A percentile compares a stretch with the other conserved stretches of the same genome.
phyloP scores from a whole-genome alignment of 2,888 invertebrate genomes.

The Mythimna vitellina region DNA sequence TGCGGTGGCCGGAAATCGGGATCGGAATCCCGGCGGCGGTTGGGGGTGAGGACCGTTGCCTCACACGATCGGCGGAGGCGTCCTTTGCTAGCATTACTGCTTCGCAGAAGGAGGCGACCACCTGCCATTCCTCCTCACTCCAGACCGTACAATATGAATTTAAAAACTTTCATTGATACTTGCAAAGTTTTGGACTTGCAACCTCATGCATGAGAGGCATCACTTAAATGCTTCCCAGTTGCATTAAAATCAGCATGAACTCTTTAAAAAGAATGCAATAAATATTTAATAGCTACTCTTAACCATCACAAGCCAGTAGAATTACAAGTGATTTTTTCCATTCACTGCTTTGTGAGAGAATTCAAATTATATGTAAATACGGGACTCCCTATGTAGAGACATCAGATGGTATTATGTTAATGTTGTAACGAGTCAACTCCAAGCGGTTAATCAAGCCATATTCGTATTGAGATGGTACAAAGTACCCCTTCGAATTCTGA shows the following conservation, averaged over 20 bases:
- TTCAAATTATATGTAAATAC: constrained; percentile 83
- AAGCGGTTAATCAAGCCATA: constrained; percentile 63
- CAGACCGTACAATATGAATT: no score
- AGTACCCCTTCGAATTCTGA: constrained; percentile 45
- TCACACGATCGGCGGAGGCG: no score
- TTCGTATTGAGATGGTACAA: constrained; percentile 57
- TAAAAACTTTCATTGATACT: no score
- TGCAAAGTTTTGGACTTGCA: no score
- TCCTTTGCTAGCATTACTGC: no score
- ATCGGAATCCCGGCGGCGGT: no score
- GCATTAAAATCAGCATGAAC: constrained; percentile 45
- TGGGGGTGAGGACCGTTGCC: no score
- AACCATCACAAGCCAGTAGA: constrained; percentile 59
- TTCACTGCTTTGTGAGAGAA: constrained; percentile 69
- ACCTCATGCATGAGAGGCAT: no score
- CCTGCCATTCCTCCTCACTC: no score
- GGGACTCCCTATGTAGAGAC: constrained; percentile 72
- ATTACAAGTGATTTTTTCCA: constrained; percentile 57
- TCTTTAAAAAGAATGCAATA: constrained; percentile 53
- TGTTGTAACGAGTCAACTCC: constrained; percentile 70
- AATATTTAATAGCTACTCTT: constrained; percentile 62
- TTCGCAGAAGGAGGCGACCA: no score
- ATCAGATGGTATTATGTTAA: constrained; percentile 82
- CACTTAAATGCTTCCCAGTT: constrained; percentile 17
- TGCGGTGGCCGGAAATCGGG: no score